Evolutionary conservation across 2,113 vertebrate genomes (phyloP), one percentile per base, ranked within the genome.

Genomic region (Nothocercus nigrocapillus): DNA sequence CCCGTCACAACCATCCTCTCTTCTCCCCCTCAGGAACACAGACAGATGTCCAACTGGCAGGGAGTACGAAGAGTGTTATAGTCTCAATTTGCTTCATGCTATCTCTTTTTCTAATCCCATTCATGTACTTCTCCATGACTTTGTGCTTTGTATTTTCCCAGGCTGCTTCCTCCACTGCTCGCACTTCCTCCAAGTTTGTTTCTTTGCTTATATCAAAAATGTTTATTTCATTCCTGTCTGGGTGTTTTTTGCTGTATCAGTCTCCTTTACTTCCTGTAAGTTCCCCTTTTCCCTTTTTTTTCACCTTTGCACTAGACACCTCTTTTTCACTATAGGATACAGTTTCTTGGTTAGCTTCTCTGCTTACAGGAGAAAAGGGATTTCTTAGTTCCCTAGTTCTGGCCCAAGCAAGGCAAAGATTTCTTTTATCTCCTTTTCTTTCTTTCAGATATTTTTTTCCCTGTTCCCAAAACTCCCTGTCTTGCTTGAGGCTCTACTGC

Each of bases 21-120:
- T 83, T 90, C 92, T 88, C n/a, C 47, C 90, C 77, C 81, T 53
- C 44, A 84, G 70, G 77, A 88, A 90, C 94, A 95, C n/a, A 97
- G 89, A 94, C 97, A 97, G 96, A 86, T 96, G 95, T 96, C 96
- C 93, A 88, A 73, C 67, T 91, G 86, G 85, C 86, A 90, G 85
- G 77, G 73, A 93, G 63, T 63, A 54, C 1, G 8, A 90, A 83
- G 54, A 76, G 54, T 90, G 93, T 74, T 95, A 63, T 63, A 89
- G 67, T 94, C 82, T 92, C 92, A 88, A 81, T 90, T 95, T 95
- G 17, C 75, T 89, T 90, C 34, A 90, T 0, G 0, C 14, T 87
- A 74, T 17, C n/a, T 88, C 63, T 72, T 17, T 9, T 90, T 86
- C 40, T 92, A 66, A 76, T 62, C 86, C 74, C 62, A 44, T 63